Conservation (phyloP, 2,888 invertebrate genomes). For the Drosophila paramelanica region DNA sequence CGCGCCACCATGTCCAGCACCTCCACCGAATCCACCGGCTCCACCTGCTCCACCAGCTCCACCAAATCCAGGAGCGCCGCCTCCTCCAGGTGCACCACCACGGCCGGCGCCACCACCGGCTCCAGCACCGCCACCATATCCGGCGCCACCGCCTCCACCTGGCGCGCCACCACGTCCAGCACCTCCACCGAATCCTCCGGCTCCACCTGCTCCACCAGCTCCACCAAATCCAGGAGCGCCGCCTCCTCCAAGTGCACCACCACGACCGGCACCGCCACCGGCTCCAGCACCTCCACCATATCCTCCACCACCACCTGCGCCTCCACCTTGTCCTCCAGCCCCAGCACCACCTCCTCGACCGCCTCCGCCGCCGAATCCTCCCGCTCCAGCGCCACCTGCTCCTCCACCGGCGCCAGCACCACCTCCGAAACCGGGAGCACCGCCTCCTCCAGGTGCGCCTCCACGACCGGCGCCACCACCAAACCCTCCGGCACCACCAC, state of each 20-base stretch:
- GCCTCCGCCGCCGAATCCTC: conserved; percentile 2
- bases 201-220: conserved; percentile 29
- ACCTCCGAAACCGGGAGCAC: conserved; percentile 17
- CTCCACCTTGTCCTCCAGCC: conserved; percentile 1
- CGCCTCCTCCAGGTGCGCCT: conserved; percentile 44
- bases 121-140: conserved; percentile 10
- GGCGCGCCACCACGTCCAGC: conserved; percentile 47
- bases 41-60: conserved; percentile 15
- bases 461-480: conserved; percentile 37
- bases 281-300: conserved; percentile 19
- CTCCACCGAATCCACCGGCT: conserved; percentile 83
- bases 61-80: conserved; percentile 39
- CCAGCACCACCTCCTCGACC: not conserved
- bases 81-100: conserved; percentile 27
- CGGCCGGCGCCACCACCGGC: conserved; percentile 29
- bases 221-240: conserved; percentile 41
- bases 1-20: conserved; percentile 44
- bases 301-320: conserved; percentile 19
- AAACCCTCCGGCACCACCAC: conserved; percentile 46
- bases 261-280: conserved; percentile 24
- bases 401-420: conserved; percentile 81
- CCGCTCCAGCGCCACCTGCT: conserved; percentile 46
- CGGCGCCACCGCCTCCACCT: conserved; percentile 18
- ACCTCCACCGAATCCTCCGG: conserved; percentile 83
- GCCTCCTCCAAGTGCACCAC: conserved; percentile 27